Base-by-base conservation (phyloP, 2,797 vertebrate species). In the Falco naumanni region DNA sequence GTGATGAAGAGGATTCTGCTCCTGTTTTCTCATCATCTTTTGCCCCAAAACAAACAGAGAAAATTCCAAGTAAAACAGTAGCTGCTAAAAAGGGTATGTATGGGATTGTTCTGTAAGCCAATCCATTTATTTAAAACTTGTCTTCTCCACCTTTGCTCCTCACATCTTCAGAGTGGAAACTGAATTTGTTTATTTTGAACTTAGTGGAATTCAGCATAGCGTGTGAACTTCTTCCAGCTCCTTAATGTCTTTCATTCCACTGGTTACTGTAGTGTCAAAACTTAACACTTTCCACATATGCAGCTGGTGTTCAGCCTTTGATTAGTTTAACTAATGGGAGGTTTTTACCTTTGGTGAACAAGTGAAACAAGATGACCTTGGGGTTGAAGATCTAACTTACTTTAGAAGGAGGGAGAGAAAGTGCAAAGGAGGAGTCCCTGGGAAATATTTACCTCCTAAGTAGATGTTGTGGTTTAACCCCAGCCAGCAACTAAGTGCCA, bases 21-120 rank as follows among this genome's bases (percentile, higher is more conserved):
- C 98, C 98, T 8, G 96, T 98, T 47, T 99, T 99, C 97, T 99
- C 99, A 75, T 98, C 99, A 4, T 98, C 98, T 95, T 99, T 99
- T 98, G 98, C 98, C 97, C 98, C 98, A 93, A 99, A 99, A 57
- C 98, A 98, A 19, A 98, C 98, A 69, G 99, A 99, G 88, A 99
- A 99, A 97, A 93, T 98, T 96, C 94, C 98, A 92, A 98, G 97
- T 97, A 98, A 98, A 98, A 97, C 98, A 68, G 97, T 97, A 68
- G 97, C 98, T 96, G 97, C 98, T 97, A 99, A 99, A 98, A 99
- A 99, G 98, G 99, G 99, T 99, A 98, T 0, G 96, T 95, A 87
- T 77, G 66, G 81, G 74, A 79, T 66, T 94, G 76, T 51, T 31
- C 50, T 83, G 29, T 54, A 69, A 85, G 31, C 50, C n/a, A 74